Evolutionary conservation across 1,140 invertebrate genomes (phyloP), one percentile per base, ranked within the genome.

Genomic region (Phymastichus coffea): DNA sequence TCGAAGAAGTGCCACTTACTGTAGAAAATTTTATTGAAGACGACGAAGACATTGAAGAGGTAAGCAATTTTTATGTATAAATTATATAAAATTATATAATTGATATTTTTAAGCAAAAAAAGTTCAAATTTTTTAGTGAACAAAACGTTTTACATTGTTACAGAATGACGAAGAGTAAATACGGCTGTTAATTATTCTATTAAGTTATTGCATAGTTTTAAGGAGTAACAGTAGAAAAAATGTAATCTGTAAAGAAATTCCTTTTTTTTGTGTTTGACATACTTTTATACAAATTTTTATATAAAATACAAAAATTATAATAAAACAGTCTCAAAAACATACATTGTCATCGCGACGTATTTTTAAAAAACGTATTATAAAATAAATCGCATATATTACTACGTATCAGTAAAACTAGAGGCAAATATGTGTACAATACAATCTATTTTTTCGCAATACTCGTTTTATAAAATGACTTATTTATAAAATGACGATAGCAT

Each of bases 241-340:
- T n/a, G n/a, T 49, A 28, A 20, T 33, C 35, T 33, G 19, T 49
- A 51, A 38, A 51, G 25, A 22, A 51, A 51, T 14, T n/a, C 10
- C 33, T 4, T 17, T 33, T 12, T 9, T 22, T 38, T 23, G n/a
- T 6, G 25, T 51, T 25, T n/a, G 48, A 51, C 22, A 38, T 38
- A n/a, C n/a, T 51, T 47, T 51, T 51, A 51, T 51, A 38, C 25
- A 51, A 51, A 20, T 14, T 51, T 38, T n/a, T 37, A 38, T 51
- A 22, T 51, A 25, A 38, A 51, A 38, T 51, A 37, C 35, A 37
- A 51, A 49, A 38, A 12, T 51, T n/a, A 35, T 51, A 51, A 51
- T 51, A 51, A n/a, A 51, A 51, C 48, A 51, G 48, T 51, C 48
- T 51, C 37, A 51, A 37, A 51, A 38, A 51, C 33, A 25, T 51